Percentiles rank a stretch among this genome's conserved stretches.
Evolutionary conservation across 2,797 vertebrate genomes (phyloP).

Genomic region (Pelochelys cantorii): DNA sequence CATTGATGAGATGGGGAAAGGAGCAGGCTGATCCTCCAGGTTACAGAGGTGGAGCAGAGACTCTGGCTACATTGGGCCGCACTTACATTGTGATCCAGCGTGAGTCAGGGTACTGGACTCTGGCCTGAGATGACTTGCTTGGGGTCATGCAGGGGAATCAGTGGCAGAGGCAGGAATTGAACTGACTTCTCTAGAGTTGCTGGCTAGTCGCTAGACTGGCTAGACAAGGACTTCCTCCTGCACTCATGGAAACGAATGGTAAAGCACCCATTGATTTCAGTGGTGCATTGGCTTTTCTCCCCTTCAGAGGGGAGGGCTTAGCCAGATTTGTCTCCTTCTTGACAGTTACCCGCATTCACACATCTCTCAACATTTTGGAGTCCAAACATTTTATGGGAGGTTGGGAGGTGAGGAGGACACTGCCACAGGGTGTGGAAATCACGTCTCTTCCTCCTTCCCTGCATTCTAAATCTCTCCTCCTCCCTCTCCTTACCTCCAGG

Average conservation of each 20-base stretch:
- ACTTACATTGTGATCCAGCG: background rate
- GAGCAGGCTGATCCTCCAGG: background rate
- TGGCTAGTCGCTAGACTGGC: no score
- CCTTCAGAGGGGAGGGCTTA: fast-evolving
- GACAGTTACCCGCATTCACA: background rate
- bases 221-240: background rate
- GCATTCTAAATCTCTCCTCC: fast-evolving
- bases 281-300: background rate
- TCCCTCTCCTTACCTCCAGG: fast-evolving
- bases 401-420: background rate
- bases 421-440: background rate
- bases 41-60: background rate
- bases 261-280: background rate
- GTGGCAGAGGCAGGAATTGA: conserved; percentile 3
- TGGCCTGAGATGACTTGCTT: background rate
- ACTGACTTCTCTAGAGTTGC: background rate
- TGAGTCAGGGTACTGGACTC: background rate
- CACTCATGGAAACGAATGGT: fast-evolving
- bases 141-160: background rate
- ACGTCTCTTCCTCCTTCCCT: background rate
- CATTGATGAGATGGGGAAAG: conserved; percentile 21
- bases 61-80: background rate
- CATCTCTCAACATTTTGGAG: background rate
- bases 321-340: fast-evolving
- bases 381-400: background rate